These are phyloP conservation scores for Salvelinus namaycush DNA, from an alignment of 2,113 vertebrate species.

Conservation along the genomic window DNA sequence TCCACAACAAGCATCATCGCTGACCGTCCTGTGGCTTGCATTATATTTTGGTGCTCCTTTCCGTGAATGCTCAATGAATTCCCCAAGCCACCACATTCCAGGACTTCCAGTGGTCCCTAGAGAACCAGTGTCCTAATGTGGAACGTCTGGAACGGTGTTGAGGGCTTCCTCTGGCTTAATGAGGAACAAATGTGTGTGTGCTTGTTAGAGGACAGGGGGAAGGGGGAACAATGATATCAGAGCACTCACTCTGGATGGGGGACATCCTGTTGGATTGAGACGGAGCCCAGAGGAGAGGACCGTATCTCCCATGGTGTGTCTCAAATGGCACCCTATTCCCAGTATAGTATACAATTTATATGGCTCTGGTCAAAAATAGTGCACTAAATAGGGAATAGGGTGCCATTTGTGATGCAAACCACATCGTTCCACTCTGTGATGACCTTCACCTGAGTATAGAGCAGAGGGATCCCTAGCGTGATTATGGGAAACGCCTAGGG, in stretches of 20 bases:
- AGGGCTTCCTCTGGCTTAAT: slow-evolving; percentile 57
- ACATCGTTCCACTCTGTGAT: too few species aligned
- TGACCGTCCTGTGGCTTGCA: slow-evolving; percentile 20
- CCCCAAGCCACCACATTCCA: slow-evolving; percentile 46
- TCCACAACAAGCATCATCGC: not conserved
- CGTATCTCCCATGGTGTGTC: not conserved
- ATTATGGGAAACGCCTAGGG: too few species aligned
- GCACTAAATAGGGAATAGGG: too few species aligned
- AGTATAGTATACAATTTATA: too few species aligned
- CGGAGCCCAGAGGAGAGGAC: slow-evolving; percentile 20
- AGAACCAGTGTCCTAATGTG: slow-evolving; percentile 16
- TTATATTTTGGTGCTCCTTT: not conserved
- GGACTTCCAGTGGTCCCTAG: slow-evolving; percentile 35
- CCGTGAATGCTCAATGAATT: slow-evolving; percentile 43
- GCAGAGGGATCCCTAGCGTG: too few species aligned
- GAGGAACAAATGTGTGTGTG: slow-evolving; percentile 55
- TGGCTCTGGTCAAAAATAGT: too few species aligned
- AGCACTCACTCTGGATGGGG: slow-evolving; percentile 27
- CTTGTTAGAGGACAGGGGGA: slow-evolving; percentile 43
- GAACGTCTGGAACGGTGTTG: slow-evolving; percentile 24
- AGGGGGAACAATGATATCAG: slow-evolving; percentile 66
- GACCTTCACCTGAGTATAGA: too few species aligned
- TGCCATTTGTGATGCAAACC: too few species aligned
- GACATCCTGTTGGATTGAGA: slow-evolving; percentile 56
- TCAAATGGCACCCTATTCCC: too few species aligned